phyloP scores from a whole-genome alignment of 2,888 invertebrate species.

The Sussaba pulchella region DNA sequence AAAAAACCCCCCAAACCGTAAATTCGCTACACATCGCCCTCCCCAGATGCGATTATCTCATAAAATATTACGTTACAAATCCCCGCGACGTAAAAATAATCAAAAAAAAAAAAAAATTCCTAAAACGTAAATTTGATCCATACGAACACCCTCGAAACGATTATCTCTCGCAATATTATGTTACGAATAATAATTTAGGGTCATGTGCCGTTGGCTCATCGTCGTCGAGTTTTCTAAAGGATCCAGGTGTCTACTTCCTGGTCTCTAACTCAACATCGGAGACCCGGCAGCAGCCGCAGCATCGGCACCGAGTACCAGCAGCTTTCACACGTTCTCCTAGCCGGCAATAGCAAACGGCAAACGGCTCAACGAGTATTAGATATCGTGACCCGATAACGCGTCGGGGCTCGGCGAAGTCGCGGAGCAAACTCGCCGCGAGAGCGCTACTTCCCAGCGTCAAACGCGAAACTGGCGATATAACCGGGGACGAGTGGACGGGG shows the following conservation, averaged over 20 bases:
- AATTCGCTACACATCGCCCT: no score
- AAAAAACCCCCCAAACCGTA: no score
- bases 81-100: no score
- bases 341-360: conserved; percentile 23
- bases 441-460: conserved; percentile 45
- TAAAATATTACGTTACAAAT: no score
- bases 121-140: no score
- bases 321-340: conserved; percentile 69
- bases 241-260: conserved; percentile 67
- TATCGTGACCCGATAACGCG: conserved; percentile 66
- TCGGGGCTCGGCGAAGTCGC: conserved; percentile 46
- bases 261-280: conserved; percentile 56
- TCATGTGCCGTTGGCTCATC: conserved; percentile 2
- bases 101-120: no score
- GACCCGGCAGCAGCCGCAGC: conserved; percentile 19
- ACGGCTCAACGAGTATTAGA: conserved; percentile 54
- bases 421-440: conserved; percentile 43
- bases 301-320: no score
- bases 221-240: conserved; percentile 58
- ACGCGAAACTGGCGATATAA: conserved; percentile 6
- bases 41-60: no score
- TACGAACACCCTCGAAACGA: no score
- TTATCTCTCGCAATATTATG: background rate
- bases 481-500: background rate
- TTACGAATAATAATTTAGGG: conserved; percentile 31